Base-by-base conservation (phyloP, 1,140 invertebrate species). In the Microplitis mediator region DNA sequence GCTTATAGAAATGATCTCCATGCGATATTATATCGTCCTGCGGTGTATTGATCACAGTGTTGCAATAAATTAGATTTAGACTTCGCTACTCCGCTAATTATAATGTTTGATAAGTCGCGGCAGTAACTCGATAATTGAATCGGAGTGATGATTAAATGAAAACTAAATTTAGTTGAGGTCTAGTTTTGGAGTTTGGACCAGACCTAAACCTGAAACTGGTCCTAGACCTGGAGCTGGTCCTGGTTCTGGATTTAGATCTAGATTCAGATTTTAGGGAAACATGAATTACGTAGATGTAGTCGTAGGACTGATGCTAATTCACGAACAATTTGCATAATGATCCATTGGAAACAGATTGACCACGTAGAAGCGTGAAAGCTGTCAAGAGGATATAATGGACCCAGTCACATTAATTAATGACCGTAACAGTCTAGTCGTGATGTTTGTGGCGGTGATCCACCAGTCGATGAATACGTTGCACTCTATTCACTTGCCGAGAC, bases 1-100 rank as follows among this genome's bases (percentile, higher is more conserved):
- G 73, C 71, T n/a, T 78, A 79, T 16, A 79, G 84, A 60, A 83
- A 78, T 64, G 85, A 87, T 79, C 82, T 87, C 63, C 77, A 85
- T 76, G 75, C 83, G 69, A 84, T 87, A 68, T 82, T 87, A 62
- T 80, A 86, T 69, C 83, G 82, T 54, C 69, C 79, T 8, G 65
- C 78, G 52, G 79, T 83, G 75, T 82, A 80, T 66, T 50, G 14
- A 35, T 35, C 31, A 34, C 56, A 60, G 16, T n/a, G 16, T n/a
- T 56, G 14, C 14, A 4, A 11, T 34, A 6, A 13, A 9, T 11
- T 35, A 35, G 23, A 3, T 45, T 36, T 2, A 16, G 31, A 23
- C 23, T 23, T 23, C 0, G 2, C 23, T 23, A 23, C 23, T 23
- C 23, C 23, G 23, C 23, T 23, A 23, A 23, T 23, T 23, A 23